Evolutionary conservation across 2,797 vertebrate genomes (phyloP), one percentile per base, ranked within the genome.

Genomic region (Sebastes minor): DNA sequence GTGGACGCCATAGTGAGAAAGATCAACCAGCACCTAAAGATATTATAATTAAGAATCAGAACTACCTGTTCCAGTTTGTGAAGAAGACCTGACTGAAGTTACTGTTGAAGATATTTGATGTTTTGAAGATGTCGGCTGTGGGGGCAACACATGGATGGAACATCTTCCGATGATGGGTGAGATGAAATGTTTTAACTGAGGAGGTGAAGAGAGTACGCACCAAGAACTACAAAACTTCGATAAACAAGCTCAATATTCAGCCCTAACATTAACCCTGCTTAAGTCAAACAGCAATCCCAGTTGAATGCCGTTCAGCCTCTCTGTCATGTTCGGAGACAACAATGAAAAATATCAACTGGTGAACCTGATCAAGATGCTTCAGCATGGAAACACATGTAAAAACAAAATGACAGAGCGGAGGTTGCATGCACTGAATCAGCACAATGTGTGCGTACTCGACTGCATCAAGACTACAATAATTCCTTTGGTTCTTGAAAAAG

Each of bases 131-230:
- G 56, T 16, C 27, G 81, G 46, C 38, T 75, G 74, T 65, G 74
- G 76, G 79, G 79, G 42, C 75, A 6, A 77, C 56, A 61, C 49
- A 53, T 71, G 76, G 59, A 61, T 74, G 78, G 65, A 78, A 81
- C 81, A 81, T 90, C 88, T 81, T 79, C 80, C 71, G 65, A 80
- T 85, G 86, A 79, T 61, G 33, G 57, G 46, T 84, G 86, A 81
- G 38, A 90, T 86, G 84, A 86, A 64, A 87, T 87, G 88, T 80
- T 82, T 65, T 0, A 84, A 93, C 85, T 83, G 1, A 83, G 46
- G 78, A 83, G 68, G 71, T 81, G 81, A 77, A 74, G 65, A 73
- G 55, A 76, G 65, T 18, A 6, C 62, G 78, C 46, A 65, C 18
- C 27, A 25, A 78, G 55, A 61, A 55, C 55, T 22, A 66, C 1